Evolutionary conservation across 1,140 invertebrate genomes (phyloP).

Genomic region (Sitobion miscanthi): DNA sequence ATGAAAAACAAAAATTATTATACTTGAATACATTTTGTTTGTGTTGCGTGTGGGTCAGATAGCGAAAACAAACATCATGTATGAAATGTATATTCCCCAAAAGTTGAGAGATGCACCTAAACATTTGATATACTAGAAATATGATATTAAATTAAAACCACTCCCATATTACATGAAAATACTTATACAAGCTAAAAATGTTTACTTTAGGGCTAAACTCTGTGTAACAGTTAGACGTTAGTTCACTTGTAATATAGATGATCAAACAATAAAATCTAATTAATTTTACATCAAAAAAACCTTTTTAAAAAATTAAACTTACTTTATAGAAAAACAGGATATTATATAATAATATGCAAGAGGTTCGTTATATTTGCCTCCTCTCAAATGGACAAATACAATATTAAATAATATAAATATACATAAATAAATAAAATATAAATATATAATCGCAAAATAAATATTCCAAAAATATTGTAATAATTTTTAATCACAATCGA

Average conservation of each 20-base stretch:
- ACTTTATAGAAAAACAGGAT: not conserved
- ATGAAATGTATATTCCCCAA: no score
- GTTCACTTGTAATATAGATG: not conserved
- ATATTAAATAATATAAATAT: no score
- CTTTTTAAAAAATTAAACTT: not conserved
- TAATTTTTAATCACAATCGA: no score
- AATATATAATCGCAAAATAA: no score
- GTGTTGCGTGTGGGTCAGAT: no score
- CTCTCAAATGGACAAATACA: no score
- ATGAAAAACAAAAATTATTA: no score
- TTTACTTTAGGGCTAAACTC: not conserved
- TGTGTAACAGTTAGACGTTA: not conserved
- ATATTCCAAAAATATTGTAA: no score
- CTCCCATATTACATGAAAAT: not conserved
- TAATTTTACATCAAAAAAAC: not conserved
- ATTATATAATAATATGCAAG: not conserved
- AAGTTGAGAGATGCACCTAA: not conserved
- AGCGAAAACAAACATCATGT: no score
- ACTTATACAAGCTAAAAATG: not conserved
- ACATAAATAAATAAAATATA: no score
- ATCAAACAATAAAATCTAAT: not conserved
- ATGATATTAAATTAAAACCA: not conserved
- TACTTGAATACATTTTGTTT: no score
- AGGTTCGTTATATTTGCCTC: no score
- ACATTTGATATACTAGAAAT: not conserved